Base-by-base conservation (phyloP, 2,888 invertebrate species). In the Apotomis turbidana region DNA sequence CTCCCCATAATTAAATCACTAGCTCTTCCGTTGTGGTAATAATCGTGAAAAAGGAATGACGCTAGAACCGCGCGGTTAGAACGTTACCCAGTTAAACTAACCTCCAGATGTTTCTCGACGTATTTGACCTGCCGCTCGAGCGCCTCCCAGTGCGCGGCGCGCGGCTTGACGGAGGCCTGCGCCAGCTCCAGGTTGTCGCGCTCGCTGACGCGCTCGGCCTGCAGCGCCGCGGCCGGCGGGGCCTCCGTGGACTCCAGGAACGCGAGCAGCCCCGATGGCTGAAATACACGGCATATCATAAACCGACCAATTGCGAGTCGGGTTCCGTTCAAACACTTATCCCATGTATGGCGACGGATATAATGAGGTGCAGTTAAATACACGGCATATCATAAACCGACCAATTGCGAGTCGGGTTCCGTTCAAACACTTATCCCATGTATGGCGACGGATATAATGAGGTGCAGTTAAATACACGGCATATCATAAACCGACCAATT, bases 131-230 rank as follows among this genome's bases (percentile, higher is more conserved):
- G 96, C 58, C 95, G 90, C 82, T 96, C 96, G 6, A 97, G 92
- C 10, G 95, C 95, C 62, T 95, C 94, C 95, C 96, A 95, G 81
- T 96, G 96, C 36, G 95, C 94, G 73, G 96, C 95, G 75, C 95
- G 95, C 78, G 94, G 95, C 76, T 95, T 95, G 66, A 95, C 95
- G 82, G 96, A 95, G 85, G 97, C 97, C 84, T 97, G 97, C 54
- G 99, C 99, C 75, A 99, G 95, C 90, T 98, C 97, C 79, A 99
- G 94, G 94, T 99, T 99, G 91, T 99, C 99, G 68, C 99, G 94
- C 83, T 97, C 96, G 79, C 96, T 96, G 60, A 96, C 87, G 74
- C 95, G 93, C 75, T 97, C 96, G 79, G 95, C 95, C 80, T 96
- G 96, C 46, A 96, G 79, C 70, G 96, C 96, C 0, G 94, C 93